A percentile compares a stretch with the other conserved stretches of the same genome.
These are phyloP conservation scores for Agrilus mali DNA, from an alignment of 2,888 invertebrate species.

Conservation along the genomic window DNA sequence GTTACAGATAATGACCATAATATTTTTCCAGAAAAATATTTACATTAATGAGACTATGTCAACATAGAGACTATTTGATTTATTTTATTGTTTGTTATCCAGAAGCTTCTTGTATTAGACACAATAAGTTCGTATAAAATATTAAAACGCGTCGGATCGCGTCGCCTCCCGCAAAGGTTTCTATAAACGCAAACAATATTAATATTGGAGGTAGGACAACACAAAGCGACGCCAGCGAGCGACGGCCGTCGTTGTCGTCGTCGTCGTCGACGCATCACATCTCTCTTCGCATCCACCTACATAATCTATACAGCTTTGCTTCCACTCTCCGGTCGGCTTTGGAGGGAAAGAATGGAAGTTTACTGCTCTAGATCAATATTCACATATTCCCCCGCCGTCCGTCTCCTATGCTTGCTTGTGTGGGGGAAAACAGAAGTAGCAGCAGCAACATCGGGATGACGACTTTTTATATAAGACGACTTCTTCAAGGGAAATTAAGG, in stretches of 20 bases:
- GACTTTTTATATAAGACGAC: too few species aligned
- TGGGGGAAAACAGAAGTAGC: slow-evolving; percentile 20
- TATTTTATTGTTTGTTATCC: too few species aligned
- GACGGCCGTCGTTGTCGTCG: too few species aligned
- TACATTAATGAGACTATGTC: too few species aligned
- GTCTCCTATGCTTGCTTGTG: slow-evolving; percentile 21
- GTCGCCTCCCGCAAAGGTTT: slow-evolving; percentile 5
- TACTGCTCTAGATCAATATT: slow-evolving; percentile 29
- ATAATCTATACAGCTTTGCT: slow-evolving; percentile 21
- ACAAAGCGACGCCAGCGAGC: too few species aligned
- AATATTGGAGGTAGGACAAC: too few species aligned
- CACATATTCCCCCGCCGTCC: slow-evolving; percentile 26
- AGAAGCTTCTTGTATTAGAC: too few species aligned
- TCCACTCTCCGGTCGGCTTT: slow-evolving; percentile 14
- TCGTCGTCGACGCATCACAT: slow-evolving; percentile 5
- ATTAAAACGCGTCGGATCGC: neutral
- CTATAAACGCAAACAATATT: neutral
- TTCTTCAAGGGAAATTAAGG: too few species aligned
- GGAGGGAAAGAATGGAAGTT: slow-evolving; percentile 29
- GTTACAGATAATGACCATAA: too few species aligned
- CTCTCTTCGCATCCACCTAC: slow-evolving; percentile 18
- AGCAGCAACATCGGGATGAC: slow-evolving; percentile 3
- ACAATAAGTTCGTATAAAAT: too few species aligned
- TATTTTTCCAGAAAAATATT: too few species aligned
- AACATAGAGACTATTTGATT: too few species aligned